Evolutionary conservation across 2,797 vertebrate genomes (phyloP).

Genomic region (Microhierax caerulescens): DNA sequence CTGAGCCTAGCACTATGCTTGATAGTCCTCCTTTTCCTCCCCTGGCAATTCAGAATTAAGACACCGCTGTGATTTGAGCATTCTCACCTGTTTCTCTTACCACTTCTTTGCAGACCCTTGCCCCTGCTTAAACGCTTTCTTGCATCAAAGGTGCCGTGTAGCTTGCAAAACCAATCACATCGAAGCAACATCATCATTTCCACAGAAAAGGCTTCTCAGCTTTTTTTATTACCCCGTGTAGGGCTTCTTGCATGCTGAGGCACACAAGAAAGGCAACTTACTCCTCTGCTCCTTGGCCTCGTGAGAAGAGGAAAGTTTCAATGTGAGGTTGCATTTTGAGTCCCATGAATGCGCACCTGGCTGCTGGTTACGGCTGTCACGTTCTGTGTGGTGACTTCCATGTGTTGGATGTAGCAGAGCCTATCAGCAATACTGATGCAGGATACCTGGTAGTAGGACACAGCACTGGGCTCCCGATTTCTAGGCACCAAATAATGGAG

Average conservation of each 20-base stretch:
- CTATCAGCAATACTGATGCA: not conserved
- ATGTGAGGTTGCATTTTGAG: not conserved
- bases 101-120: not conserved
- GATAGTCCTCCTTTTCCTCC: not conserved
- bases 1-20: not conserved
- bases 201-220: not conserved
- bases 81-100: not conserved
- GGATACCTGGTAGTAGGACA: not conserved
- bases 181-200: not conserved
- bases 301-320: not conserved
- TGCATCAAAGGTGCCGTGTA: not conserved
- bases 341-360: not conserved
- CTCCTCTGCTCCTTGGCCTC: not conserved
- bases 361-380: accelerated
- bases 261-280: not conserved
- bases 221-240: not conserved
- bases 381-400: accelerated
- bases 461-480: not conserved
- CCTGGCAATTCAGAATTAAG: not conserved
- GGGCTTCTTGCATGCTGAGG: not conserved
- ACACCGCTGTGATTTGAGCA: not conserved
- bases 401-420: not conserved
- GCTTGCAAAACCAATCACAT: not conserved
- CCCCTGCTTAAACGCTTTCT: not conserved
- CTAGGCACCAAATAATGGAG: not conserved